These are phyloP conservation scores for Mus caroli DNA, from an alignment of 2,797 vertebrate species.

Conservation along the genomic window DNA sequence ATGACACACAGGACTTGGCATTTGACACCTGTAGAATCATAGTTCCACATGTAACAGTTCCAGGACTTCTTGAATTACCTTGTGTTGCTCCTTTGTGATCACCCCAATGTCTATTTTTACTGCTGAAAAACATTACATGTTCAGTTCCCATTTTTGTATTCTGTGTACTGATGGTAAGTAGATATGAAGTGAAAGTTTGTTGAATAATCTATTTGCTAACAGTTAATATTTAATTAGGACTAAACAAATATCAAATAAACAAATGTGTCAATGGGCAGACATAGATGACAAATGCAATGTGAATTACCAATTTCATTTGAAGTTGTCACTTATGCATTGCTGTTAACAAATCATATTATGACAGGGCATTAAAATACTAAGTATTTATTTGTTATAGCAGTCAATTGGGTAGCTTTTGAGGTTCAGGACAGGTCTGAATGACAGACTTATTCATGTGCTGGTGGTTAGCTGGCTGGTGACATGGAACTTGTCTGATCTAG, in stretches of 20 bases:
- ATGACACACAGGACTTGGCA: not conserved
- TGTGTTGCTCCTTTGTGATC: not conserved
- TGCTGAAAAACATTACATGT: not conserved
- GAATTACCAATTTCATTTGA: constrained; percentile 1
- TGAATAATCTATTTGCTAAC: constrained; percentile 8
- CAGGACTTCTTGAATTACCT: not conserved
- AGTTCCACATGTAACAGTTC: not conserved
- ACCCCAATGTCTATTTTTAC: not conserved
- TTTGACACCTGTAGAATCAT: not conserved
- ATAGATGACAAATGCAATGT: not conserved
- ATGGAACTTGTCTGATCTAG: not conserved
- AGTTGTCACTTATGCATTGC: not conserved
- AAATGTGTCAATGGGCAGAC: not conserved
- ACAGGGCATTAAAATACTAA: not conserved
- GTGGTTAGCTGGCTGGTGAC: not conserved
- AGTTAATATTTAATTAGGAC: not conserved
- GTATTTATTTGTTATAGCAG: not conserved
- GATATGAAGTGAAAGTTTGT: not conserved
- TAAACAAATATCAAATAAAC: constrained; percentile 24
- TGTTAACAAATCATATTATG: not conserved
- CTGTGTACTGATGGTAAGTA: not conserved
- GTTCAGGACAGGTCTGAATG: not conserved
- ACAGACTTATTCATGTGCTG: not conserved
- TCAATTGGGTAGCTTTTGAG: not conserved
- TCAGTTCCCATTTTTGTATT: not conserved